Evolutionary conservation across 2,113 vertebrate genomes (phyloP).

Genomic region (Malurus melanocephalus): DNA sequence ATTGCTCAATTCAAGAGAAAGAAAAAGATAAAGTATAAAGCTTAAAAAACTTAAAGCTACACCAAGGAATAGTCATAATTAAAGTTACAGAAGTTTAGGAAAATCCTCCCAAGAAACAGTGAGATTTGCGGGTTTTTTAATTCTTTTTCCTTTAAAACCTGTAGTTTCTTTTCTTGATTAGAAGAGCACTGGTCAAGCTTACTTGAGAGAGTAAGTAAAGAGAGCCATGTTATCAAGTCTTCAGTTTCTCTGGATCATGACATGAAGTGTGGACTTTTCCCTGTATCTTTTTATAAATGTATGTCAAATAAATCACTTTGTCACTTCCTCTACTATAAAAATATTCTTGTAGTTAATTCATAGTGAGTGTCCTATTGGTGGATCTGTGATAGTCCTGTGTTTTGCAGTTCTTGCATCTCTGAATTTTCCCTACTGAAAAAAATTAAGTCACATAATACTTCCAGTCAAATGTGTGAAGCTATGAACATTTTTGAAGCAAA

Average conservation of each 20-base stretch:
- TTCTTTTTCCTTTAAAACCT: neutral
- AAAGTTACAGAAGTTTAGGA: neutral
- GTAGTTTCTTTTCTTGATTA: neutral
- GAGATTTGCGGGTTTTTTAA: rapidly evolving
- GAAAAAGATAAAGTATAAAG: neutral
- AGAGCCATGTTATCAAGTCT: neutral
- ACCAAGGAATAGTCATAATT: neutral
- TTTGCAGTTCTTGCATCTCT: neutral
- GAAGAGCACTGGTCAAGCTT: neutral
- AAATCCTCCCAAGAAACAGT: neutral
- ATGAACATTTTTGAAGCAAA: neutral
- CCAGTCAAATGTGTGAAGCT: neutral
- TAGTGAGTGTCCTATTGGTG: neutral
- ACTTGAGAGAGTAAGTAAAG: neutral
- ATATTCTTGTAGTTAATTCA: neutral
- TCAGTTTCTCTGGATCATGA: neutral
- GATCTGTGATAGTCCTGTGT: neutral
- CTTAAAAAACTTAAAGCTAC: neutral
- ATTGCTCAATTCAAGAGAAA: neutral
- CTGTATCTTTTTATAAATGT: neutral
- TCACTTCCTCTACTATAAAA: neutral
- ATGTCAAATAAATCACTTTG: neutral
- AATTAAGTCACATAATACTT: neutral
- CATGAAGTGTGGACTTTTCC: neutral
- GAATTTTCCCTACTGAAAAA: neutral